Evolutionary conservation across 2,113 vertebrate species (phyloP).

Genomic region (Todiramphus chloris): DNA sequence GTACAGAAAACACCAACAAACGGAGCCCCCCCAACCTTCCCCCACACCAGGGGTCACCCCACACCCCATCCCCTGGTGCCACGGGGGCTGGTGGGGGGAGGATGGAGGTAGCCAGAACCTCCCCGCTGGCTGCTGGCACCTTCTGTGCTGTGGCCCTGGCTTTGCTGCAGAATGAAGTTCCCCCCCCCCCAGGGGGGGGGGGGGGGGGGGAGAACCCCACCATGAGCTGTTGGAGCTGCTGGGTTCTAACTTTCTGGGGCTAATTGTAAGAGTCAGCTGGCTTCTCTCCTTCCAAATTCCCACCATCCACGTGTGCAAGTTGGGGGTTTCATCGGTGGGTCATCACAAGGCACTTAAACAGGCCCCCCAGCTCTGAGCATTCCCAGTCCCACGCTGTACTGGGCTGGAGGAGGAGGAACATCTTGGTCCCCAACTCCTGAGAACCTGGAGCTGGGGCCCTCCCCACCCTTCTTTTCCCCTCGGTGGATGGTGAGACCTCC

Average conservation of each 20-base stretch:
- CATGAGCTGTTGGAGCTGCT: not conserved
- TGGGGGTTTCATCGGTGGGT: not conserved
- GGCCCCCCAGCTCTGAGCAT: not conserved
- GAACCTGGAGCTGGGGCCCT: not conserved
- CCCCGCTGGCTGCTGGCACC: not conserved
- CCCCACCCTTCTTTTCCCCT: not conserved
- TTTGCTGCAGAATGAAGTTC: not conserved
- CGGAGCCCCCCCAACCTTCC: too few relatives aligned
- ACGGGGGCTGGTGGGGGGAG: not conserved
- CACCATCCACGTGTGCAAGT: too few relatives aligned
- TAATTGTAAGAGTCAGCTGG: not conserved
- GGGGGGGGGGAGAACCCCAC: not conserved
- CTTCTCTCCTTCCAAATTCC: not conserved
- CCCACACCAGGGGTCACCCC: not conserved
- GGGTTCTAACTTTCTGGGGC: not conserved
- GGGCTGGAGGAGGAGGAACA: not conserved
- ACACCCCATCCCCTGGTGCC: not conserved
- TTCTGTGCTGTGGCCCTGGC: fast-evolving
- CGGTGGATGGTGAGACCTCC: not conserved
- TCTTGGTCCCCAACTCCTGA: fast-evolving
- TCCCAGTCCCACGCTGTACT: not conserved
- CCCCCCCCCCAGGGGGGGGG: not conserved
- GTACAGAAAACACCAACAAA: not conserved
- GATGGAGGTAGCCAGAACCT: fast-evolving
- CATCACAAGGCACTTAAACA: not conserved